Conservation (phyloP, 2,888 invertebrate genomes). For the Coenonympha arcania region DNA sequence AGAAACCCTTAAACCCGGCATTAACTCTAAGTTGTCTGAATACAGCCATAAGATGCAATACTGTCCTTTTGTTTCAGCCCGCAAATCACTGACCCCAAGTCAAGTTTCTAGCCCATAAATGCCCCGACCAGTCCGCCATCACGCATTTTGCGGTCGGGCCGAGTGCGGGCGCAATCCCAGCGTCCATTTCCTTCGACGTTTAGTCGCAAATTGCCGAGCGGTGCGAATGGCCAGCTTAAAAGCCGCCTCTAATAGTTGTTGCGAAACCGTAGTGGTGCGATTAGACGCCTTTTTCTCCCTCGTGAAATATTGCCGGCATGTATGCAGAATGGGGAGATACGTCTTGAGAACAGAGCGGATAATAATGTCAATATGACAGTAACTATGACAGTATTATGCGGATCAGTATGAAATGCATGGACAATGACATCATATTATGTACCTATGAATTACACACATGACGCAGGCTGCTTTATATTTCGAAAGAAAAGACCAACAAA, state of each 20-base stretch:
- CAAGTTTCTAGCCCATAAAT: slow-evolving; percentile 20
- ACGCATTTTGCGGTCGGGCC: slow-evolving; percentile 22
- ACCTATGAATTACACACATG: too few relatives aligned
- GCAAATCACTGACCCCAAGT: slow-evolving; percentile 5
- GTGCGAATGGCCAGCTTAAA: slow-evolving; percentile 31
- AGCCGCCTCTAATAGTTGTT: slow-evolving; percentile 31
- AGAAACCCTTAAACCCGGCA: too few relatives aligned
- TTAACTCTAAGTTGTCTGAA: too few relatives aligned
- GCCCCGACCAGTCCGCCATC: slow-evolving; percentile 20
- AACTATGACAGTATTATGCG: too few relatives aligned
- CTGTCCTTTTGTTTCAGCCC: too few relatives aligned
- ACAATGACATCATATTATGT: too few relatives aligned
- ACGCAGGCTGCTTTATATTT: too few relatives aligned
- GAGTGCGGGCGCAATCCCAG: slow-evolving; percentile 32
- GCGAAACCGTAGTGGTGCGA: slow-evolving; percentile 27
- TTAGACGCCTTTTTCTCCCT: slow-evolving; percentile 24
- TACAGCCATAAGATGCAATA: too few relatives aligned
- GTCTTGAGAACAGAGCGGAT: neutral
- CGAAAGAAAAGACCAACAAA: too few relatives aligned
- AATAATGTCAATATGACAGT: neutral
- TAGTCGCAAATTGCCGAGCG: slow-evolving; percentile 35
- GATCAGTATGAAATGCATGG: too few relatives aligned
- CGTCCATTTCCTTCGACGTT: slow-evolving; percentile 37
- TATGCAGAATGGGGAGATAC: slow-evolving; percentile 2
- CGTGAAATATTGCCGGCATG: slow-evolving; percentile 19